phyloP scores from a whole-genome alignment of 2,113 vertebrate genomes.

The Kryptolebias marmoratus region DNA sequence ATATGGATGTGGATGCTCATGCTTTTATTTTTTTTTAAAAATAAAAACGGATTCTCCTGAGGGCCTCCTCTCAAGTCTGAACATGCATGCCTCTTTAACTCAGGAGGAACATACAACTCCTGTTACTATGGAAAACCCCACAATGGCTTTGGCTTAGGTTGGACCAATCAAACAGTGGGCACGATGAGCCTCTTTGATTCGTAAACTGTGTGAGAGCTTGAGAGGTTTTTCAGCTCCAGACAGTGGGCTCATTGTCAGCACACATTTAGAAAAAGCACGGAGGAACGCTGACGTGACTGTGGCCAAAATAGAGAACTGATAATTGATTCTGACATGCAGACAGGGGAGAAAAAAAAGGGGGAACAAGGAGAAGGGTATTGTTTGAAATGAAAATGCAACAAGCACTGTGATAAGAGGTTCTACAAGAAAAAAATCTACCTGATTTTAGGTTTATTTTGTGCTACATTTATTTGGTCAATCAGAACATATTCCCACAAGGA shows the following conservation, averaged over 20 bases:
- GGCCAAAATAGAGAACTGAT: conserved; percentile 42
- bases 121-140: conserved; percentile 48
- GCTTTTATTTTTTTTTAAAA: not conserved
- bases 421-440: conserved; percentile 47
- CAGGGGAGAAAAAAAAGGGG: conserved; percentile 2
- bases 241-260: conserved; percentile 70
- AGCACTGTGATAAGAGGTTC: not conserved
- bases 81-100: conserved; percentile 16
- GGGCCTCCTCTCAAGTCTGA: conserved; percentile 1
- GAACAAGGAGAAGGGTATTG: not conserved
- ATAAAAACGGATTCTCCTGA: not conserved
- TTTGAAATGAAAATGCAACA: conserved; percentile 23
- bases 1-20: not conserved
- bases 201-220: conserved; percentile 51
- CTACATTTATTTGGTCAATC: not conserved
- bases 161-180: conserved; percentile 46
- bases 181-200: conserved; percentile 28
- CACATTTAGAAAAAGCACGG: conserved; percentile 44
- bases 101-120: conserved; percentile 3
- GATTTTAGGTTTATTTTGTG: not conserved
- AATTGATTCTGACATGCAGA: conserved; percentile 37
- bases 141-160: conserved; percentile 44
- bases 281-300: conserved; percentile 18
- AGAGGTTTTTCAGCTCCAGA: conserved; percentile 42
- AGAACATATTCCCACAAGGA: not conserved